These are phyloP conservation scores for Pogonomyrmex californicus DNA, from an alignment of 1,140 invertebrate genomes.

Conservation along the genomic window DNA sequence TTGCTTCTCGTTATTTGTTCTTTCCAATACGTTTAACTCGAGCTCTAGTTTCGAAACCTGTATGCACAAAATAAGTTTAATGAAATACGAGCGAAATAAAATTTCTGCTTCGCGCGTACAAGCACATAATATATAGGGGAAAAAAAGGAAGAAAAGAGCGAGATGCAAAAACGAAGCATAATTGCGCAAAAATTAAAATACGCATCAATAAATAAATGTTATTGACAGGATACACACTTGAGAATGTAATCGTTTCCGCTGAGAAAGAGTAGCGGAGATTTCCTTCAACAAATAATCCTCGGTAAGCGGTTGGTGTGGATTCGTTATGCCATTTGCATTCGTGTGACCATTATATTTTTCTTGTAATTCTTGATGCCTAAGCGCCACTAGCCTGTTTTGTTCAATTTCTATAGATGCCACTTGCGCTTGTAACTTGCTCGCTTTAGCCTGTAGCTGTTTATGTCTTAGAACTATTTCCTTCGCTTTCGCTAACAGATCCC, in stretches of 20 bases:
- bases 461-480: constrained; percentile 97
- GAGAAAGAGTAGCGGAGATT: constrained; percentile 93
- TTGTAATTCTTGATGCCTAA: constrained; percentile 90
- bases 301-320: constrained; percentile 89
- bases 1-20: constrained; percentile 90
- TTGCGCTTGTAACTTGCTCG: constrained; percentile 93
- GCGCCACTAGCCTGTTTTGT: constrained; percentile 90
- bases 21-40: constrained; percentile 92
- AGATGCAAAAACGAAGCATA: constrained; percentile 4
- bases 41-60: constrained; percentile 91
- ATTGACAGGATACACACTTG: constrained; percentile 85
- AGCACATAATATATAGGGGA: background rate
- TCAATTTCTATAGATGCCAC: constrained; percentile 91
- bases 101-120: background rate
- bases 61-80: constrained; percentile 33
- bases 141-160: background rate
- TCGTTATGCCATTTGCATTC: constrained; percentile 86
- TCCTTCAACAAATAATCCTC: constrained; percentile 94
- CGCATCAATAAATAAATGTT: background rate
- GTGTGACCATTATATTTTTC: constrained; percentile 89
- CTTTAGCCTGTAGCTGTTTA: constrained; percentile 96
- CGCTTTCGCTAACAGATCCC: constrained; percentile 95
- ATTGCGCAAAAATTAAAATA: constrained; percentile 4
- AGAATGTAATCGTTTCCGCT: constrained; percentile 93
- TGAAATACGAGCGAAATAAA: constrained; percentile 36